Percentiles rank a stretch among this genome's conserved stretches.
Evolutionary conservation across 2,113 vertebrate genomes (phyloP).

Genomic region (Prochilodus magdalenae): DNA sequence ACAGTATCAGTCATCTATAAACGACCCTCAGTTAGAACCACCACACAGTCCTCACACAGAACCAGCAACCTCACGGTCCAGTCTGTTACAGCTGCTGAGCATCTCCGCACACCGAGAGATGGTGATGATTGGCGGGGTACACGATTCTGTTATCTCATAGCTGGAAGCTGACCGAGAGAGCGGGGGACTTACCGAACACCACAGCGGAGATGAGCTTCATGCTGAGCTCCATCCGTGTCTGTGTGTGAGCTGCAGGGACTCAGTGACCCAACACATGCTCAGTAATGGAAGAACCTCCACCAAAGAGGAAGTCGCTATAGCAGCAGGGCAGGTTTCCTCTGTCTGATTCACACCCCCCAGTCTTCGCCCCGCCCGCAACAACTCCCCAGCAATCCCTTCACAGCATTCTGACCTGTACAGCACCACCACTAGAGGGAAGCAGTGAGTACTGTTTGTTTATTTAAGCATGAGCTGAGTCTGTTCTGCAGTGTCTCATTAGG

Average conservation of each 20-base stretch:
- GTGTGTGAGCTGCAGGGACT: neutral
- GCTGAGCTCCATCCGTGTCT: neutral
- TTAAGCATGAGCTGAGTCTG: no score
- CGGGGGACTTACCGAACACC: constrained; percentile 7
- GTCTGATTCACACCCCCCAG: neutral
- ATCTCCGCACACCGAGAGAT: no score
- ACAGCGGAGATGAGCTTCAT: neutral
- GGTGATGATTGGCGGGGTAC: no score
- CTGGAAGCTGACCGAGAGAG: neutral
- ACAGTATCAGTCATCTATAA: no score
- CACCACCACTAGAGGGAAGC: no score
- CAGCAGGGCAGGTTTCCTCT: constrained; percentile 10
- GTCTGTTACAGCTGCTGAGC: no score
- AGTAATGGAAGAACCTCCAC: neutral
- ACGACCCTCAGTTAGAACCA: no score
- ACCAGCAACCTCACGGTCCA: no score
- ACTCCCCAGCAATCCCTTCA: neutral
- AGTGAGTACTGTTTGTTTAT: no score
- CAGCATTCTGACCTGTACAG: neutral
- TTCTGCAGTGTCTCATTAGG: no score
- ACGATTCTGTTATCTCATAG: no score
- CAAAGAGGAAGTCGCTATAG: constrained; percentile 3
- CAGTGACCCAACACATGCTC: neutral
- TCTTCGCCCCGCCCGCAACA: neutral
- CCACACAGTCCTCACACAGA: no score